Conservation (phyloP, 2,888 invertebrate species). For the Ochropleura plecta region DNA sequence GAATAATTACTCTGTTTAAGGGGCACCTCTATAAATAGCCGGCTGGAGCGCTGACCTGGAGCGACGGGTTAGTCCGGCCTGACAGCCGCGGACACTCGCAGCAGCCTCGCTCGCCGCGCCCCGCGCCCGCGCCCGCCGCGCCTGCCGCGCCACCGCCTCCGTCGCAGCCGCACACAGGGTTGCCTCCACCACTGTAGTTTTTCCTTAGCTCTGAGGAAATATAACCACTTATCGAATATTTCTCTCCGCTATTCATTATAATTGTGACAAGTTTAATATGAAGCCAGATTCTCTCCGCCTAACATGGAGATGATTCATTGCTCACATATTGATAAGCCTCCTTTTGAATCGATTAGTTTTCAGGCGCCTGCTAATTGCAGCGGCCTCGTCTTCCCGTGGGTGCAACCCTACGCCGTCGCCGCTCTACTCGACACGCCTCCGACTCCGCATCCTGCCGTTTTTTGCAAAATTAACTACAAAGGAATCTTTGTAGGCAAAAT, state of each 20-base stretch:
- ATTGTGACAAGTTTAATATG: conserved; percentile 46
- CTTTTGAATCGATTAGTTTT: conserved; percentile 50
- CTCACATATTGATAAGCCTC: conserved; percentile 49
- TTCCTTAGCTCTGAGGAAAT: conserved; percentile 33
- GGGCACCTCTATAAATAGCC: conserved; percentile 90
- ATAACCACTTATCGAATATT: conserved; percentile 20
- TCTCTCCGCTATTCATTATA: conserved; percentile 31
- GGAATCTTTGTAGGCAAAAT: conserved; percentile 80
- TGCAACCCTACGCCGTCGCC: conserved; percentile 73
- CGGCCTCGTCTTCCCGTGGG: conserved; percentile 34
- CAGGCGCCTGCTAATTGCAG: conserved; percentile 55
- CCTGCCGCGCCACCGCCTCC: conserved; percentile 63
- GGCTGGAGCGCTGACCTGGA: conserved; percentile 91
- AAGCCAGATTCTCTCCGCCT: conserved; percentile 47
- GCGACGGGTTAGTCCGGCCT: conserved; percentile 90
- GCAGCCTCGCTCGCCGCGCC: conserved; percentile 79
- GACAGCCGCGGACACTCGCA: conserved; percentile 88
- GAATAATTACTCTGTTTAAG: conserved; percentile 91
- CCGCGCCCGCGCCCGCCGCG: conserved; percentile 56
- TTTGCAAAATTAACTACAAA: conserved; percentile 85
- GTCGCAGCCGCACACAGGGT: conserved; percentile 58
- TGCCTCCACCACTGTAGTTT: conserved; percentile 51
- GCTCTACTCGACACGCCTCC: conserved; percentile 84
- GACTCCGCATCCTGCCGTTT: conserved; percentile 86
- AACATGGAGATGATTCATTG: conserved; percentile 44